These are phyloP conservation scores for Drosophila takahashii DNA, from an alignment of 1,140 invertebrate genomes.

Conservation along the genomic window DNA sequence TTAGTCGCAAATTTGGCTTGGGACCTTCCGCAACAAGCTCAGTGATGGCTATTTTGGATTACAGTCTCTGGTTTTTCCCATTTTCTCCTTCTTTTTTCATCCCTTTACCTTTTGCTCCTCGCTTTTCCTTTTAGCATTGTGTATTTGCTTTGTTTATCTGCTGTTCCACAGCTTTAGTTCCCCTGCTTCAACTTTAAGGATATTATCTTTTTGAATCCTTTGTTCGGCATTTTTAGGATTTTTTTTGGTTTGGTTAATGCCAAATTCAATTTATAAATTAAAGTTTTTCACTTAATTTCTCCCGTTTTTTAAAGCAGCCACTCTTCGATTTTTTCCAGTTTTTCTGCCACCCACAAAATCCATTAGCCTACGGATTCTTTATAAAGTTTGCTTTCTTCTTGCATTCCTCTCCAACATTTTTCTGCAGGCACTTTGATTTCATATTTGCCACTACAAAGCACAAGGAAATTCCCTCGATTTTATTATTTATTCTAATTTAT, in stretches of 20 bases:
- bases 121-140: conserved; percentile 20
- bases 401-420: conserved; percentile 17
- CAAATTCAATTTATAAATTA: conserved; percentile 43
- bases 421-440: conserved; percentile 5
- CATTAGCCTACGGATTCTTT: conserved; percentile 50
- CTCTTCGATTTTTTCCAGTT: not conserved
- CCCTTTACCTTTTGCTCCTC: conserved; percentile 6
- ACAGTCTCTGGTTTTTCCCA: not conserved
- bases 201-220: conserved; percentile 50
- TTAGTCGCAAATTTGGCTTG: conserved; percentile 49
- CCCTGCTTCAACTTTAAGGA: conserved; percentile 46
- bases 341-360: conserved; percentile 36
- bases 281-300: conserved; percentile 1
- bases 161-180: conserved; percentile 50
- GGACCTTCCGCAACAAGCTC: conserved; percentile 42
- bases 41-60: conserved; percentile 37
- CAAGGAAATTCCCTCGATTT: conserved; percentile 3
- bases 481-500: conserved; percentile 31
- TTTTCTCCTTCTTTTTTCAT: conserved; percentile 9
- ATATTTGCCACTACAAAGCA: conserved; percentile 9
- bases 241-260: not conserved
- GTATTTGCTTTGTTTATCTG: conserved; percentile 45
- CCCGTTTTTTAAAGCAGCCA: conserved; percentile 8
- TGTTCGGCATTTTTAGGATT: conserved; percentile 2
- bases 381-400: conserved; percentile 41